Evolutionary conservation across 2,113 vertebrate genomes (phyloP), one percentile per base, ranked within the genome.

Genomic region (Choloepus hoffmanni): DNA sequence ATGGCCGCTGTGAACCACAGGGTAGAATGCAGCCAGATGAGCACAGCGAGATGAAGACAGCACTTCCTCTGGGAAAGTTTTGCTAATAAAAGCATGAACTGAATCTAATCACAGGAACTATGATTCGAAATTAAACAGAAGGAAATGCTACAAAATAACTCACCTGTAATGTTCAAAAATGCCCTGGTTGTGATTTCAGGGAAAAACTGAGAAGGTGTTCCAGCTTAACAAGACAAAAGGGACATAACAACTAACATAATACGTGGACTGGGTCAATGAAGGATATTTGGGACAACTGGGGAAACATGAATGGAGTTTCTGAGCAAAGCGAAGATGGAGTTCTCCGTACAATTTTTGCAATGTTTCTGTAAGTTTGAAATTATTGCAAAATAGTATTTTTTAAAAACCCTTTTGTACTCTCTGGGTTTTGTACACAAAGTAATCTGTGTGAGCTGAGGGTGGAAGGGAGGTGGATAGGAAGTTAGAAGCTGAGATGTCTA

Each of bases 351-450:
- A 43, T 86, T 81, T 53, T 23, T 68, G 55, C 16, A 45, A 70
- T 48, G 67, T 76, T 72, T 45, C 72, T 53, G 7, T 53, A 53
- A 53, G 50, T 53, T 53, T 53, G 50, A 53, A 53, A 53, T 53
- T 53, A 53, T 88, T 85, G 55, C 48, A 90, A 62, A 86, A 62
- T 62, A 43, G 60, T n/a, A 43, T 11, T 19, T 24, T 16, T 45
- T 21, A 48, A 63, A 81, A 63, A 81, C 77, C 43, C n/a, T 10
- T 77, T 36, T 86, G 74, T 60, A 53, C 36, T n/a, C 50, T 83
- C 62, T 89, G 77, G 40, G 65, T 83, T 92, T 84, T 77, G 78
- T 72, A 77, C 67, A 77, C 88, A 92, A 83, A 62, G 88, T 70
- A 53, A 88, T 45, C 60, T 63, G 5, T 50, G 28, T 67, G 23